A percentile compares a stretch with the other conserved stretches of the same genome.
phyloP scores from a whole-genome alignment of 2,113 vertebrate genomes.

The Sula dactylatra region DNA sequence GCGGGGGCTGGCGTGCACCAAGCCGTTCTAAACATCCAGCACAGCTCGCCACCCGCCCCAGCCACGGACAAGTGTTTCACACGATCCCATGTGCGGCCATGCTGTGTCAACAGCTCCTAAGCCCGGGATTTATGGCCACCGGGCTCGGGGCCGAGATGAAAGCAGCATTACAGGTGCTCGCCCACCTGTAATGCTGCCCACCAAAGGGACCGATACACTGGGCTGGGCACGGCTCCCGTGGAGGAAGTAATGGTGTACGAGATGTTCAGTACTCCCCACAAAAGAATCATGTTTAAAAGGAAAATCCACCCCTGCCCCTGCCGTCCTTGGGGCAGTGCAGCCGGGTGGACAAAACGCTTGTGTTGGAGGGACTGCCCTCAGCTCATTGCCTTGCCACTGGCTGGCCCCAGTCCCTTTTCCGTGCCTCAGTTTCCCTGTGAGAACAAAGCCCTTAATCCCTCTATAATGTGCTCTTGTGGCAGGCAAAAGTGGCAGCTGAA shows the following conservation, averaged over 20 bases:
- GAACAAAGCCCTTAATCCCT: not conserved
- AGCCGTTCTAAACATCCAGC: not conserved
- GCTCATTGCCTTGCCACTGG: not conserved
- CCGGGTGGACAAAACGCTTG: not conserved
- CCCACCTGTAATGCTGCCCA: too few species aligned
- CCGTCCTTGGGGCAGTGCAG: not conserved
- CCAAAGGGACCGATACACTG: accelerated
- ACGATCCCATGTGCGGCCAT: accelerated
- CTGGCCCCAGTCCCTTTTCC: not conserved
- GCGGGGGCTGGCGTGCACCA: accelerated
- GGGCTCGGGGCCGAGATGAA: not conserved
- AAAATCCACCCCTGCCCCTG: not conserved
- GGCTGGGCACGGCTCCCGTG: not conserved
- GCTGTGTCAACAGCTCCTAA: not conserved
- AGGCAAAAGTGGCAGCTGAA: not conserved
- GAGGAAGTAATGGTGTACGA: accelerated
- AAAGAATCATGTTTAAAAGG: not conserved
- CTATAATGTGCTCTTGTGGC: not conserved
- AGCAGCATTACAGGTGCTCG: accelerated
- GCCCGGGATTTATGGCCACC: not conserved
- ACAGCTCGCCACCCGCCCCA: not conserved
- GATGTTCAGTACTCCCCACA: not conserved
- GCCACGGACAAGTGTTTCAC: not conserved
- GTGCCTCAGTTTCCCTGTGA: not conserved
- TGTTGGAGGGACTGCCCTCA: not conserved